Conservation (phyloP, 2,113 vertebrate genomes). For the Pungitius pungitius region DNA sequence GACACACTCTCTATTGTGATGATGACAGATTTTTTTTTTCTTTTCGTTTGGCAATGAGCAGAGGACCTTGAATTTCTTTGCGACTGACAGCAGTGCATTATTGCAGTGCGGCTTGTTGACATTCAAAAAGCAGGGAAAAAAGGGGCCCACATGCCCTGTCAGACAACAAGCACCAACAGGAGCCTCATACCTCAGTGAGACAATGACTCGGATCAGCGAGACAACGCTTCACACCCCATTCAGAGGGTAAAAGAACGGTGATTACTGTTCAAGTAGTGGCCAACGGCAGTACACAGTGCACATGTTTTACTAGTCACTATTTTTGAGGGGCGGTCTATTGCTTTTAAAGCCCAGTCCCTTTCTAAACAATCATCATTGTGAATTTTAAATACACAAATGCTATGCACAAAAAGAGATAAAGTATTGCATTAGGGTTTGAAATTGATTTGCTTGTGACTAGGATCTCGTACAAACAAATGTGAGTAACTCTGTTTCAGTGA, state of each 20-base stretch:
- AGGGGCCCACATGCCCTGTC: conserved; percentile 78
- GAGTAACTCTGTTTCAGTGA: conserved; percentile 11
- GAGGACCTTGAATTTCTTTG: conserved; percentile 74
- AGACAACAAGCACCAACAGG: conserved; percentile 78
- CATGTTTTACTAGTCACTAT: conserved; percentile 19
- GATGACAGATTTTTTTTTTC: conserved; percentile 31
- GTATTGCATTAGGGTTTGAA: background rate
- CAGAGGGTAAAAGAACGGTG: conserved; percentile 11
- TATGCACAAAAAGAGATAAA: background rate
- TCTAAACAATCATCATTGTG: conserved; percentile 48
- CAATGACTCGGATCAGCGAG: conserved; percentile 43
- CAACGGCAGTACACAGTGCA: background rate
- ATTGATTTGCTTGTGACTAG: background rate
- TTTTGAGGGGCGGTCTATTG: conserved; percentile 10
- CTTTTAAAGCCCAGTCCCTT: conserved; percentile 34
- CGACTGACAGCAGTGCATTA: conserved; percentile 70
- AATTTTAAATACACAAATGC: conserved; percentile 32
- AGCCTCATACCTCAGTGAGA: conserved; percentile 67
- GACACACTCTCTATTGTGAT: conserved; percentile 26
- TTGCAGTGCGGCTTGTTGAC: conserved; percentile 76
- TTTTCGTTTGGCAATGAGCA: conserved; percentile 18
- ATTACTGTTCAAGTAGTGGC: conserved; percentile 37
- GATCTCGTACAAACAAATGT: background rate
- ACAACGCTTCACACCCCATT: conserved; percentile 21
- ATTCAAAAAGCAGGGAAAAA: conserved; percentile 74